Conservation (phyloP, 2,797 vertebrate species). For the Arrhamphus sclerolepis region DNA sequence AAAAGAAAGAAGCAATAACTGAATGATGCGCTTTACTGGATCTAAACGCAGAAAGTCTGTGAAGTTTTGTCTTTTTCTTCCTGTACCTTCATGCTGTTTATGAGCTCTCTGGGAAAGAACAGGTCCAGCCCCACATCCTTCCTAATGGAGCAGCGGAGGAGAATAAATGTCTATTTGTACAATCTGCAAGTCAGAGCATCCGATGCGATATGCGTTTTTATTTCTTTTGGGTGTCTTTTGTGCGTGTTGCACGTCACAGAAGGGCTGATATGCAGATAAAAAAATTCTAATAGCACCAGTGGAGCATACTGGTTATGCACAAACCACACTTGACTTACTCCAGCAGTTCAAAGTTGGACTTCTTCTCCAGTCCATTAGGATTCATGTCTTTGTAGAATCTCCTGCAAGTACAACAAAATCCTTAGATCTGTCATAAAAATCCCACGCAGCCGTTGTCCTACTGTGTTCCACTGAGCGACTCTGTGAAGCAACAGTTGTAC, state of each 20-base stretch:
- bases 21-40: too few species aligned
- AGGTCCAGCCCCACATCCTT: constrained; percentile 92
- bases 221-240: too few species aligned
- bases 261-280: too few species aligned
- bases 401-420: constrained; percentile 66
- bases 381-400: constrained; percentile 96
- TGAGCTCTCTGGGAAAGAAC: constrained; percentile 91
- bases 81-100: constrained; percentile 83
- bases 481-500: accelerated
- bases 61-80: background rate
- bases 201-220: too few species aligned
- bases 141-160: constrained; percentile 65
- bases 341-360: constrained; percentile 91
- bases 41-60: background rate
- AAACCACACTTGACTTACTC: constrained; percentile 84
- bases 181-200: too few species aligned
- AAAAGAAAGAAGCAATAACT: background rate
- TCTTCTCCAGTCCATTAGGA: constrained; percentile 91
- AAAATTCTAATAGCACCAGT: too few species aligned
- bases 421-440: background rate
- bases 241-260: too few species aligned
- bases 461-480: background rate
- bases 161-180: background rate
- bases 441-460: accelerated
- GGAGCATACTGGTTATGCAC: too few species aligned